phyloP scores from a whole-genome alignment of 2,797 vertebrate species.

The Anolis apletophallus region DNA sequence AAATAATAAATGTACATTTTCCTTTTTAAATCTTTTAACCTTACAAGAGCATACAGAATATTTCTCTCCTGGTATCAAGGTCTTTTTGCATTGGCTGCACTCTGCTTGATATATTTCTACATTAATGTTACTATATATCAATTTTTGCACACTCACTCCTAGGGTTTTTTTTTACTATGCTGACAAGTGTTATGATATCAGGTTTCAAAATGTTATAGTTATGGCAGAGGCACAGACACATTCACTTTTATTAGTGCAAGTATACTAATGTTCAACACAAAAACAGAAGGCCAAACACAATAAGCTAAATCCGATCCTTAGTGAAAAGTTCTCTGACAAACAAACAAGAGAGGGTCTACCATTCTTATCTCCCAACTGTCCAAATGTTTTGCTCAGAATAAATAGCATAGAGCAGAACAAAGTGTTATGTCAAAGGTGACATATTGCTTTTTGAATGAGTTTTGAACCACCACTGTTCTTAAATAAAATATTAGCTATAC shows the following conservation, averaged over 20 bases:
- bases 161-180: background rate
- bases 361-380: background rate
- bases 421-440: background rate
- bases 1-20: too few relatives aligned
- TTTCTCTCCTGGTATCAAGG: too few relatives aligned
- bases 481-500: background rate
- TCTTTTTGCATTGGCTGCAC: too few relatives aligned
- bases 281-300: conserved; percentile 12
- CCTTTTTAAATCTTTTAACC: too few relatives aligned
- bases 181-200: background rate
- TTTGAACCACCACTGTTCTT: background rate
- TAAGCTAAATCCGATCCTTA: conserved; percentile 34
- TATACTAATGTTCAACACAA: conserved; percentile 7
- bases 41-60: too few relatives aligned
- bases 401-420: conserved; percentile 29
- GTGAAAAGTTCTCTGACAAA: conserved; percentile 21
- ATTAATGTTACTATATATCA: too few relatives aligned
- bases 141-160: background rate
- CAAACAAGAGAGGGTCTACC: background rate
- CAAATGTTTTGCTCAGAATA: background rate
- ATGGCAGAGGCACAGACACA: background rate
- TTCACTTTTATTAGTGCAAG: background rate
- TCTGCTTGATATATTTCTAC: too few relatives aligned
- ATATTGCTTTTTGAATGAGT: background rate
- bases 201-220: background rate